phyloP scores from a whole-genome alignment of 2,797 vertebrate species.

The Macropus fuliginosus region DNA sequence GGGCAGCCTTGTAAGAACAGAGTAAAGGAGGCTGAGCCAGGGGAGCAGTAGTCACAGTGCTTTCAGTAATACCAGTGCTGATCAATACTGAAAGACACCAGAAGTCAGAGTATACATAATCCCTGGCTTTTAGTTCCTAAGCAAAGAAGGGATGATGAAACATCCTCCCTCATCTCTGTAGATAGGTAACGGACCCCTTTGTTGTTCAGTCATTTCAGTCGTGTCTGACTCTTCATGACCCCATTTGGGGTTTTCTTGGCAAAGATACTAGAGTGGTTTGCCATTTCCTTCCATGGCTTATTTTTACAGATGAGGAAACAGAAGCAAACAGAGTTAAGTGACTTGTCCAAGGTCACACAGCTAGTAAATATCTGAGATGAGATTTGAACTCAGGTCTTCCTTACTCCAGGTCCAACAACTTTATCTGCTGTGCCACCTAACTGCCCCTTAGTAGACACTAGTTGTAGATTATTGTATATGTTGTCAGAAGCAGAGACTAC shows the following conservation, averaged over 20 bases:
- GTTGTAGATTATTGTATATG: neutral
- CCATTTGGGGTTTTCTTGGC: neutral
- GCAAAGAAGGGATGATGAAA: neutral
- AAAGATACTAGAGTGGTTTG: neutral
- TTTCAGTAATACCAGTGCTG: neutral
- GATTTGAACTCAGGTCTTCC: neutral
- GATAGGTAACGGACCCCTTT: neutral
- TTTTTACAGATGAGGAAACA: neutral
- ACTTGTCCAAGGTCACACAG: neutral
- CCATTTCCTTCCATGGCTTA: neutral
- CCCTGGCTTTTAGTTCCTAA: neutral
- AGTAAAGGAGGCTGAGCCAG: neutral
- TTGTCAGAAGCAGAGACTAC: neutral
- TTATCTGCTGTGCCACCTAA: rapidly evolving
- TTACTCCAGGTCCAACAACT: neutral
- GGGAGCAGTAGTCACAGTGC: neutral
- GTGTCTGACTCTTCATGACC: neutral
- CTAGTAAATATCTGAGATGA: rapidly evolving
- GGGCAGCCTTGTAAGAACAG: neutral
- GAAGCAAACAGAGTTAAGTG: neutral
- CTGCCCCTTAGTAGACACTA: neutral
- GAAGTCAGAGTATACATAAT: neutral
- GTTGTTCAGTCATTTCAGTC: neutral
- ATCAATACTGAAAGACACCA: neutral
- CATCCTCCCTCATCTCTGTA: neutral